Percentiles rank a stretch among this genome's conserved stretches.
phyloP scores from a whole-genome alignment of 1,140 invertebrate genomes.

The Drosophila grimshawi region DNA sequence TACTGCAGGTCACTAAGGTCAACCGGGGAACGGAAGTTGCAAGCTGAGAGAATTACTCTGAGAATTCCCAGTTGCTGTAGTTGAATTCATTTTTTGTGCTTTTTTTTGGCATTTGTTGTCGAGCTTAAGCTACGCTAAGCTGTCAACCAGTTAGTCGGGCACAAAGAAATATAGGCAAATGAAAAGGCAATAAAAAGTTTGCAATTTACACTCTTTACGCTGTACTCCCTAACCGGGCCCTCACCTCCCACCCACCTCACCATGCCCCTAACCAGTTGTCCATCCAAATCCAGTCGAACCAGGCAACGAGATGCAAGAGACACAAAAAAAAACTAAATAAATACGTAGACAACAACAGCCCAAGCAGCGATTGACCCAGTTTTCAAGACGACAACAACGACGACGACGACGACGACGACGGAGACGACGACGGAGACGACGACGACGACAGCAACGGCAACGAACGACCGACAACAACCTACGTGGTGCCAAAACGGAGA shows the following conservation, averaged over 20 bases:
- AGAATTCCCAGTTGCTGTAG: slow-evolving; percentile 14
- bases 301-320: slow-evolving; percentile 62
- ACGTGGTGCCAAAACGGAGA: slow-evolving; percentile 66
- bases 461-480: slow-evolving; percentile 57
- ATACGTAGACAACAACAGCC: slow-evolving; percentile 52
- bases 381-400: slow-evolving; percentile 79
- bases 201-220: slow-evolving; percentile 71
- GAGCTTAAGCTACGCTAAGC: neutral
- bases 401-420: slow-evolving; percentile 30
- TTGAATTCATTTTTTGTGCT: slow-evolving; percentile 1
- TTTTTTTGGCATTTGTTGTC: neutral
- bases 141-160: slow-evolving; percentile 34
- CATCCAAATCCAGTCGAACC: slow-evolving; percentile 75
- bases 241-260: neutral
- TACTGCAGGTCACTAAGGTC: slow-evolving; percentile 52
- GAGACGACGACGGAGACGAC: slow-evolving; percentile 52
- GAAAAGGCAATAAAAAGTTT: slow-evolving; percentile 68
- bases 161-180: slow-evolving; percentile 69
- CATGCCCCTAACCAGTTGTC: slow-evolving; percentile 38
- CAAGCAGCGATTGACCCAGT: slow-evolving; percentile 82
- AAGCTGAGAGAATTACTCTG: slow-evolving; percentile 38
- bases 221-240: neutral
- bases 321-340: slow-evolving; percentile 56
- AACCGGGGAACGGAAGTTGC: slow-evolving; percentile 56
- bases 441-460: slow-evolving; percentile 22